A percentile compares a stretch with the other conserved stretches of the same genome.
phyloP scores from a whole-genome alignment of 1,140 invertebrate species.

The Drosophila nannoptera region DNA sequence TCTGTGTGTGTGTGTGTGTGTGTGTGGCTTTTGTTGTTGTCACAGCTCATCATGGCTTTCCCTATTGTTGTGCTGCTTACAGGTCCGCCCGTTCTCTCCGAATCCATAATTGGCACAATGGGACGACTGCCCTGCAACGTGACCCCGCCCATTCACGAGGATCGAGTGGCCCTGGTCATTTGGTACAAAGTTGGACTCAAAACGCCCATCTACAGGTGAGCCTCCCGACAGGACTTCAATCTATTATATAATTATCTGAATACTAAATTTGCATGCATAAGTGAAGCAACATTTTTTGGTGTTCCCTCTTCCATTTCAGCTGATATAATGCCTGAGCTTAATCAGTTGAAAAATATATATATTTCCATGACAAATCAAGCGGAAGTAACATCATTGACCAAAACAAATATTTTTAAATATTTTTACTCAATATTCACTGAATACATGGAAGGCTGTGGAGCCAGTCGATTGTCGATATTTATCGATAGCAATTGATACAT shows the following conservation, averaged over 20 bases:
- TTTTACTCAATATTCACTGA: too few relatives aligned
- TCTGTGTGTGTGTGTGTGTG: background rate
- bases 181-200: conserved; percentile 90
- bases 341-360: too few relatives aligned
- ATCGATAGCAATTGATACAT: conserved; percentile 9
- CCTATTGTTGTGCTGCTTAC: conserved; percentile 64
- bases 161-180: conserved; percentile 89
- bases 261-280: too few relatives aligned
- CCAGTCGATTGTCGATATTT: background rate
- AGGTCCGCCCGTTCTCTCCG: conserved; percentile 83
- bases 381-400: too few relatives aligned
- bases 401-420: too few relatives aligned
- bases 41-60: conserved; percentile 45
- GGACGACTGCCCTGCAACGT: conserved; percentile 91
- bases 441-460: background rate
- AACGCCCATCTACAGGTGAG: conserved; percentile 91
- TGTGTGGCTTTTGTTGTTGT: conserved; percentile 20
- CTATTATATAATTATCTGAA: too few relatives aligned
- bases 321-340: too few relatives aligned
- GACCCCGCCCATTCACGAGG: conserved; percentile 85
- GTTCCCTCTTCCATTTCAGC: too few relatives aligned
- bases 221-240: conserved; percentile 17
- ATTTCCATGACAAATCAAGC: too few relatives aligned
- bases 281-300: too few relatives aligned
- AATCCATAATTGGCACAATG: conserved; percentile 86